Evolutionary conservation across 2,797 vertebrate species (phyloP), one percentile per base, ranked within the genome.

Genomic region (Hemibagrus guttatus): DNA sequence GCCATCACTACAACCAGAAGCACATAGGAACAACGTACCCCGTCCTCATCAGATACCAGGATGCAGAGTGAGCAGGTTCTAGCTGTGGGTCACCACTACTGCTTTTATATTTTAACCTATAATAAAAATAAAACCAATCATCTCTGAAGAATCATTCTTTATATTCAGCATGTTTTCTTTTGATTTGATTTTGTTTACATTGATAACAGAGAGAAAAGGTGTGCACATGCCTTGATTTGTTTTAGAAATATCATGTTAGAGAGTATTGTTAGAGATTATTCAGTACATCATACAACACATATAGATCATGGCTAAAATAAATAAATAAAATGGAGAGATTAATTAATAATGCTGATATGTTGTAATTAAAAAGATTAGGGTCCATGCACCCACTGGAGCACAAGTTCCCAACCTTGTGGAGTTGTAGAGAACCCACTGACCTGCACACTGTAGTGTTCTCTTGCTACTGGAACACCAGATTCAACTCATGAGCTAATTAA

Each of bases 1-100:
- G 96, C 92, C 95, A 96, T 88, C 95, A 95, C 91, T 93, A 95
- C 92, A 96, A 96, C 91, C 94, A 95, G 76, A 95, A 95, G 89
- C 96, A 96, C 91, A 96, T 96, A 85, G 95, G 95, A 84, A 96
- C 95, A 82, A 95, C 96, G 16, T 96, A 95, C 88, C 96, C 96
- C 26, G 94, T 96, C 89, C 95, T 96, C 21, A 88, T 96, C 61
- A 93, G 87, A 89, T 96, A 96, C 91, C 90, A 89, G 69, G 90
- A 86, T 14, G 49, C 58, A 72, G 68, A 86, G 81, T 66, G 56
- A 88, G n/a, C 52, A 35, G 21, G 6, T 84, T 49, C 80, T 31
- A 91, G 85, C 78, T 66, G 90, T 90, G 89, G 92, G 87, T 93
- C 87, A 90, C 74, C 83, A 93, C 90, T 89, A 87, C 89, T 94